Evolutionary conservation across 2,888 invertebrate genomes (phyloP), one percentile per base, ranked within the genome.

Genomic region (Agrenia bidenticulata): DNA sequence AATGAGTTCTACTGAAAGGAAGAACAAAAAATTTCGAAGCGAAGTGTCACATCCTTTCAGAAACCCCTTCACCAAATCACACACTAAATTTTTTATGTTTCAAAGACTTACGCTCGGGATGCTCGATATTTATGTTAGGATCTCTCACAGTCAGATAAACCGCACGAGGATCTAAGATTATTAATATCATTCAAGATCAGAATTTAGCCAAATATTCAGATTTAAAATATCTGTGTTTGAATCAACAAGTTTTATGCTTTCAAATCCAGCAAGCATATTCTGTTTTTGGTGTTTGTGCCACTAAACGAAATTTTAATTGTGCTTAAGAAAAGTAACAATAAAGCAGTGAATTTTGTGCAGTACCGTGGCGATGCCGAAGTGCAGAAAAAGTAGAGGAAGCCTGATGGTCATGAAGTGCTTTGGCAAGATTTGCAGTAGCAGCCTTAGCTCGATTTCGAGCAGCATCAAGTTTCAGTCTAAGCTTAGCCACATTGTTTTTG

Each of bases 1-100:
- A 45, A 75, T 73, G 64, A 67, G 54, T 60, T 74, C 74, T 73
- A 70, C 73, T 72, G 61, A 61, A 66, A 57, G 23, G 49, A 65
- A 62, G 23, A 51, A 19, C 1, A 56, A 4, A 32, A 7, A 11
- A 4, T 7, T 32, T 32, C 32, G 32, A 53, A 58, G 19, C 42
- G 24, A 42, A 11, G 51, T 17, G 27, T 61, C 24, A 51, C 9
- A n/a, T 32, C 32, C 11, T 32, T 32, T 11, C 32, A 32, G 4
- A 32, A 32, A 32, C n/a, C n/a, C n/a, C 9, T 39, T 39, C 15
- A 15, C 39, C 9, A 11, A 39, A 11, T 11, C 39, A 39, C 9
- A 9, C 15, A 39, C 39, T 39, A 15, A 39, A 39, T 11, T 39
- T 9, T n/a, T n/a, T n/a, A n/a, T n/a, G n/a, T 24, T 21, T 11